A percentile compares a stretch with the other conserved stretches of the same genome.
These are phyloP conservation scores for Eupelmus urozonus DNA, from an alignment of 2,888 invertebrate species.

Conservation along the genomic window DNA sequence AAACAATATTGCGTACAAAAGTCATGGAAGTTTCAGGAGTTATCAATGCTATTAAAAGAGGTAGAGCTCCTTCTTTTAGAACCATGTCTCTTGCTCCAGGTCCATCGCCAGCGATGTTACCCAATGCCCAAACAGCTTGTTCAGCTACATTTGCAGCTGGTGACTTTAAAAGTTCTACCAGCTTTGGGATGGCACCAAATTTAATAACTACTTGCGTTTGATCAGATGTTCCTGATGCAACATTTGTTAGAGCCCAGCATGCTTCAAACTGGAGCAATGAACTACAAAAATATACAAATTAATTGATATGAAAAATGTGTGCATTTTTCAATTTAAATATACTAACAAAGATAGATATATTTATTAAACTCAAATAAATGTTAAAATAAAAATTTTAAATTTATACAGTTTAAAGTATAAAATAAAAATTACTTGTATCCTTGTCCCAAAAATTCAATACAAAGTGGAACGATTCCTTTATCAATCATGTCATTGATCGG, in stretches of 20 bases:
- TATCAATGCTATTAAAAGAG: conserved; percentile 84
- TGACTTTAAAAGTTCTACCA: conserved; percentile 86
- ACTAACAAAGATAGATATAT: not conserved
- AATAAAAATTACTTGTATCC: conserved; percentile 83
- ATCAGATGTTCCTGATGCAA: conserved; percentile 95
- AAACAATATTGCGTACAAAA: conserved; percentile 90
- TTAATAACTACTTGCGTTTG: conserved; percentile 93
- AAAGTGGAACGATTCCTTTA: conserved; percentile 89
- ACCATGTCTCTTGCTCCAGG: conserved; percentile 89
- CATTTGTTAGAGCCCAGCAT: conserved; percentile 98
- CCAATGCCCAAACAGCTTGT: conserved; percentile 98
- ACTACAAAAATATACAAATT: conserved; percentile 77
- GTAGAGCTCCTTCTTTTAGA: conserved; percentile 84
- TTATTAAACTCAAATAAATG: not conserved
- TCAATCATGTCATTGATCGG: conserved; percentile 92
- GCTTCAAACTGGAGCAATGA: conserved; percentile 93
- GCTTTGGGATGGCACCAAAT: conserved; percentile 90
- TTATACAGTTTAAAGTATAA: too few relatives aligned
- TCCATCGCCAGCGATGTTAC: conserved; percentile 97
- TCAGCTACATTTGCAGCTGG: conserved; percentile 86
- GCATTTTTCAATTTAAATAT: too few relatives aligned
- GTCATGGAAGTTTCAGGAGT: conserved; percentile 80
- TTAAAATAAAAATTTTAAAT: conserved; percentile 17
- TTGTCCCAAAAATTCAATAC: conserved; percentile 86
- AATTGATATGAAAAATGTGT: conserved; percentile 2